Percentiles rank a stretch among this genome's conserved stretches.
phyloP scores from a whole-genome alignment of 2,113 vertebrate species.

The Eleginops maclovinus region DNA sequence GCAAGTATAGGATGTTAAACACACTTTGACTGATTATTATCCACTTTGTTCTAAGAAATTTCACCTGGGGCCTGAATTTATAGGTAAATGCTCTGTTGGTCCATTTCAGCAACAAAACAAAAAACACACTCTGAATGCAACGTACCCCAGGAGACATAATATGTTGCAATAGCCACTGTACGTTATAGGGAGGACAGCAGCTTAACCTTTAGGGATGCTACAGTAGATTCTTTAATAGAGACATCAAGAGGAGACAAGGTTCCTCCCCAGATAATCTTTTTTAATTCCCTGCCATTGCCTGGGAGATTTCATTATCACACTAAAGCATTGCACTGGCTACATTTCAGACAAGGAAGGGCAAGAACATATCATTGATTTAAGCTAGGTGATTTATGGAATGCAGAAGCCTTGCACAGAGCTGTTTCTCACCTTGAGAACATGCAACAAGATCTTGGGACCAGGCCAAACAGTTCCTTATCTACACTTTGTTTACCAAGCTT shows the following conservation, averaged over 20 bases:
- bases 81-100: background rate
- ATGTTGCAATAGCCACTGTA: conserved; percentile 21
- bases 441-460: background rate
- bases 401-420: background rate
- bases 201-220: conserved; percentile 29
- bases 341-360: conserved; percentile 5
- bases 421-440: conserved; percentile 26
- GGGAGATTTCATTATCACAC: conserved; percentile 11
- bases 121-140: background rate
- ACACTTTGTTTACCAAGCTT: conserved; percentile 4
- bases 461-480: conserved; percentile 14
- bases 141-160: background rate
- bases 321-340: background rate
- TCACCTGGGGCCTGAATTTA: background rate
- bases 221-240: conserved; percentile 9
- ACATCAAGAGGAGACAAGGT: conserved; percentile 23
- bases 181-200: conserved; percentile 14
- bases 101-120: background rate
- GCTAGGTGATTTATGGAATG: background rate
- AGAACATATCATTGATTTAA: conserved; percentile 20
- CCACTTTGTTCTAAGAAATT: background rate
- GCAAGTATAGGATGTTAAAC: background rate
- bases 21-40: conserved; percentile 3
- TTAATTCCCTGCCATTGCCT: background rate
- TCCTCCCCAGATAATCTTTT: conserved; percentile 22